Base-by-base conservation (phyloP, 2,888 invertebrate genomes). In the Timema cristinae region DNA sequence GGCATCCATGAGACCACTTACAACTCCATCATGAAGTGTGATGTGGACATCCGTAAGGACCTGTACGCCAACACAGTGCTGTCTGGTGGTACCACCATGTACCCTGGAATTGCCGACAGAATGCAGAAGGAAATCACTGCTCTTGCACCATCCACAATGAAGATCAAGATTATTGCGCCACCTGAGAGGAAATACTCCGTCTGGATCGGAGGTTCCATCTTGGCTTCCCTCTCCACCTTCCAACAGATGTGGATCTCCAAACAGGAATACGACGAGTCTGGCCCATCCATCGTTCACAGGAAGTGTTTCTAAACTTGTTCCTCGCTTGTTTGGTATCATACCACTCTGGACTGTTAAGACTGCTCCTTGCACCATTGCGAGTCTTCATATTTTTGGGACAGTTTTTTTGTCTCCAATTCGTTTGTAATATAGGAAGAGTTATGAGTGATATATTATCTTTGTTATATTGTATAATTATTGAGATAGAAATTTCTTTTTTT, bases 1-100 rank as follows among this genome's bases (percentile, higher is more conserved):
- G 93, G 94, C 77, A 93, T 94, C 83, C 94, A 94, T 82, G 93
- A 94, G 83, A 93, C 93, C 79, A 92, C 92, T 52, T 97, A 95
- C 90, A 95, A 96, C 84, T 94, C 94, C 72, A 96, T 96, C 89
- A 96, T 96, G 96, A 96, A 95, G 89, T 96, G 96, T 86, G 96
- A 96, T 85, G 94, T 96, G 73, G 95, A 95, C 83, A 96, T 96
- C 89, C 91, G 95, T 89, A 94, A 95, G 88, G 95, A 96, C 85
- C 85, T 96, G 85, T 96, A 96, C 86, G 95, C 95, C 87, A 95
- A 95, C 87, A 94, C 94, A 78, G 96, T 97, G 72, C 86, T 96
- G 79, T 96, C 96, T 75, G 95, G 95, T 75, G 95, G 95, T 83
- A 94, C 94, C 86, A 95, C 95, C 81, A 95, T 95, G 95, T 95